phyloP scores from a whole-genome alignment of 2,797 vertebrate species.

The Enteromius afrohamiltoni region DNA sequence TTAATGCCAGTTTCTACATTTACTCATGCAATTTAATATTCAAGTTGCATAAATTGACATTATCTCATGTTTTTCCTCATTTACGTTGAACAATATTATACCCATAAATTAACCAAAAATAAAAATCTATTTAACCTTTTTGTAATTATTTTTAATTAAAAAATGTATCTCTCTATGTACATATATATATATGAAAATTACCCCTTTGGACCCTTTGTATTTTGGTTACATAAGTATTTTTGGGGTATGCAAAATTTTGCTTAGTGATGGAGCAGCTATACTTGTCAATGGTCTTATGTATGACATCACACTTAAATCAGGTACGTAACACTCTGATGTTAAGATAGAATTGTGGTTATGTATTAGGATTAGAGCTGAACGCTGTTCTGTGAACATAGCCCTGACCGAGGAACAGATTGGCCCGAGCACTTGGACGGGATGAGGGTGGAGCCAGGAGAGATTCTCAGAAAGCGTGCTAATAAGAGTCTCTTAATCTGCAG shows the following conservation, averaged over 20 bases:
- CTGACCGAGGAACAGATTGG: conserved; percentile 36
- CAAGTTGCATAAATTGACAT: background rate
- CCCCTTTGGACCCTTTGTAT: background rate
- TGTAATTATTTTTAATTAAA: background rate
- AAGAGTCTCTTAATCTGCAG: conserved; percentile 61
- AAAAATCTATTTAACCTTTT: background rate
- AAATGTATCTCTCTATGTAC: too few species aligned
- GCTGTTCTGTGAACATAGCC: conserved; percentile 19
- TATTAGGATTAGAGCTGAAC: conserved; percentile 26
- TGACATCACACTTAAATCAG: conserved; percentile 27
- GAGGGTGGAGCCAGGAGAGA: conserved; percentile 47
- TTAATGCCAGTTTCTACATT: background rate
- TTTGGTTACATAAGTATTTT: background rate
- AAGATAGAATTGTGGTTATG: conserved; percentile 33
- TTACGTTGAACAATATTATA: background rate
- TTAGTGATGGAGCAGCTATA: background rate
- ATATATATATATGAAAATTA: background rate
- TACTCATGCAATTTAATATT: background rate
- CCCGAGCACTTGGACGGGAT: conserved; percentile 47
- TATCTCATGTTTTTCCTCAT: background rate
- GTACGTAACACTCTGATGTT: conserved; percentile 8
- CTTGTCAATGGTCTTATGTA: background rate
- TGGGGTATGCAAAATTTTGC: background rate
- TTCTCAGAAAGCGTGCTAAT: conserved; percentile 67
- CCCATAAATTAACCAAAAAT: background rate